phyloP scores from a whole-genome alignment of 2,797 vertebrate genomes.

The Chaetophractus vellerosus region DNA sequence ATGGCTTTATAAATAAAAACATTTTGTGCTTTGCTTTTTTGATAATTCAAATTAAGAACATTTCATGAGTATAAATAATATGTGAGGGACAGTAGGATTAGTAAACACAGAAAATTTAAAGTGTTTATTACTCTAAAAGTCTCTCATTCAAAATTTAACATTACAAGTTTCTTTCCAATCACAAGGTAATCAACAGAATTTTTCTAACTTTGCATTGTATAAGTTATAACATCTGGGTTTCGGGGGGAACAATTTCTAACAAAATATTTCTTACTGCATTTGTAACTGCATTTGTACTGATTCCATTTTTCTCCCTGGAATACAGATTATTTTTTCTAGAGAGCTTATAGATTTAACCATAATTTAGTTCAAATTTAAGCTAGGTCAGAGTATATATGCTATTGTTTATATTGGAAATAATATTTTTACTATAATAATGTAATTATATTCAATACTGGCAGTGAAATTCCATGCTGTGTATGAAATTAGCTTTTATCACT shows the following conservation, averaged over 20 bases:
- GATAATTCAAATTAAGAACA: background rate
- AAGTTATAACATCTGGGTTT: background rate
- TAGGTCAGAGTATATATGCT: background rate
- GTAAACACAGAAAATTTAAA: background rate
- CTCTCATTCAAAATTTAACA: background rate
- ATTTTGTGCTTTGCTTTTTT: background rate
- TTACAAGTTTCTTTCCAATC: background rate
- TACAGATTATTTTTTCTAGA: background rate
- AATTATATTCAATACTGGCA: conserved; percentile 5
- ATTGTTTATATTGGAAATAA: conserved; percentile 5
- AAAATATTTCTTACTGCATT: background rate
- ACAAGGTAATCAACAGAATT: background rate
- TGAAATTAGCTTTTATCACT: conserved; percentile 74
- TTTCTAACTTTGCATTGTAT: background rate
- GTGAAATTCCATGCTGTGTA: conserved; percentile 64
- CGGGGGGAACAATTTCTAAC: background rate
- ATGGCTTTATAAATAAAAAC: background rate
- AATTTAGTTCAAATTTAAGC: background rate
- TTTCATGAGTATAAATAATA: background rate
- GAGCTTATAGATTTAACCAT: background rate
- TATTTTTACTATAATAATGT: background rate
- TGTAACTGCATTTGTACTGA: background rate
- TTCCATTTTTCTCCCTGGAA: background rate
- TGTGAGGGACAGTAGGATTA: background rate
- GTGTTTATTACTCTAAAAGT: background rate